A percentile compares a stretch with the other conserved stretches of the same genome.
phyloP scores from a whole-genome alignment of 2,113 vertebrate genomes.

The Tachysurus vachellii region DNA sequence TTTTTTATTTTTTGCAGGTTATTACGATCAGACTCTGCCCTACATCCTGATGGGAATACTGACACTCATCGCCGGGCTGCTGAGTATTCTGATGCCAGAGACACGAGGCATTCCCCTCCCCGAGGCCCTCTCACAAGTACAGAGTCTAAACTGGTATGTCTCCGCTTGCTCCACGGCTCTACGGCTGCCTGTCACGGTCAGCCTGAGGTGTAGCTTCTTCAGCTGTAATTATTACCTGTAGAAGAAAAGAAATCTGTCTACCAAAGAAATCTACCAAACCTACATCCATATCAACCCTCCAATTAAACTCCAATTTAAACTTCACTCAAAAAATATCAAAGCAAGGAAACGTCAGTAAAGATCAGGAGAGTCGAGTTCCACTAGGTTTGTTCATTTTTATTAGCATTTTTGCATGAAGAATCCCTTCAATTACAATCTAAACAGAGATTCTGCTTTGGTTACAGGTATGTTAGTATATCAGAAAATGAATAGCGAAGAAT shows the following conservation, averaged over 20 bases:
- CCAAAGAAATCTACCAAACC: not conserved
- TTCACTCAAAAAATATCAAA: not conserved
- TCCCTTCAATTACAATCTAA: not conserved
- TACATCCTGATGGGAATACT: conserved; percentile 60
- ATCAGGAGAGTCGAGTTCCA: not conserved
- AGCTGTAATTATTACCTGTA: conserved; percentile 26
- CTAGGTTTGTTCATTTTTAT: not conserved
- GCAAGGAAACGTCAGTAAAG: not conserved
- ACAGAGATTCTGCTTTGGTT: not conserved
- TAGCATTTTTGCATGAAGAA: not conserved
- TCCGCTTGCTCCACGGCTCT: not conserved
- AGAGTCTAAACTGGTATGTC: conserved; percentile 57
- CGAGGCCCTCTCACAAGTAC: conserved; percentile 55
- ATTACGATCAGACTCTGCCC: conserved; percentile 46
- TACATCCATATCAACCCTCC: not conserved
- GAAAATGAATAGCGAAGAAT: no score
- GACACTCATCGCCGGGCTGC: conserved; percentile 45
- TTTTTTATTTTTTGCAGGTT: conserved; percentile 42
- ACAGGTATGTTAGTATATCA: not conserved
- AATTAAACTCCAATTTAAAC: not conserved
- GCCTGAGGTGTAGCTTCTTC: conserved; percentile 1
- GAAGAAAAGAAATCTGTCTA: not conserved
- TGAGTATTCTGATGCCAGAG: conserved; percentile 59
- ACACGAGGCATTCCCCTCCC: conserved; percentile 61
- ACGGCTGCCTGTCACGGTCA: not conserved